Evolutionary conservation across 2,113 vertebrate species (phyloP).

Genomic region (Solenodon paradoxus): DNA sequence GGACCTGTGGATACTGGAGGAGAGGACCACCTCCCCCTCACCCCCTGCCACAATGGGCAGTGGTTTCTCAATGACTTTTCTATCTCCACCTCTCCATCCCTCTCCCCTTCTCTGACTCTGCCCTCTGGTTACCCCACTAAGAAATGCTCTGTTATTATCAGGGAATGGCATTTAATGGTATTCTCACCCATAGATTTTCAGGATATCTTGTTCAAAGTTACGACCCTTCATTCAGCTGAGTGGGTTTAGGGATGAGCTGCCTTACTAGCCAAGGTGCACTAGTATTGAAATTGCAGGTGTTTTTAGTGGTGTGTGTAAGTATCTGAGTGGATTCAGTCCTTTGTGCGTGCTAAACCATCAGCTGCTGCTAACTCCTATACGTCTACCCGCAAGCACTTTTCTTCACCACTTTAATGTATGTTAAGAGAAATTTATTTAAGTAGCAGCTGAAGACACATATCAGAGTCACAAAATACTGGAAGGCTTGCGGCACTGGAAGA

Average conservation of each 20-base stretch:
- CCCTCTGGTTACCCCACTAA: background rate
- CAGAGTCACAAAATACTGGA: background rate
- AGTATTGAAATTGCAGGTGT: background rate
- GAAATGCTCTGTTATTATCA: background rate
- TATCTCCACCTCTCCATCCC: background rate
- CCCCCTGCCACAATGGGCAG: too few relatives aligned
- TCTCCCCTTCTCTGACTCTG: background rate
- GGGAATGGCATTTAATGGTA: background rate
- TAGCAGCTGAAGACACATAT: background rate
- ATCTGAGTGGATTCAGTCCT: background rate
- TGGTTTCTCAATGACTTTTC: background rate
- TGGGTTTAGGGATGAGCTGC: background rate
- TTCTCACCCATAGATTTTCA: background rate
- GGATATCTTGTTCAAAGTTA: background rate
- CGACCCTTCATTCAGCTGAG: fast-evolving
- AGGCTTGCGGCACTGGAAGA: background rate
- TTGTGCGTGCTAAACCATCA: background rate
- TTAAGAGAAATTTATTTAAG: background rate
- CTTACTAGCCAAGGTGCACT: background rate
- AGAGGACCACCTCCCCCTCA: background rate
- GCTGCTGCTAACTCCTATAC: background rate
- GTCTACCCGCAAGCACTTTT: background rate
- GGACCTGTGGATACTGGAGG: background rate
- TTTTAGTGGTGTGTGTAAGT: background rate
- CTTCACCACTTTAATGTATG: background rate